Evolutionary conservation across 2,888 invertebrate species (phyloP), one percentile per base, ranked within the genome.

Genomic region (Meloe dianella): DNA sequence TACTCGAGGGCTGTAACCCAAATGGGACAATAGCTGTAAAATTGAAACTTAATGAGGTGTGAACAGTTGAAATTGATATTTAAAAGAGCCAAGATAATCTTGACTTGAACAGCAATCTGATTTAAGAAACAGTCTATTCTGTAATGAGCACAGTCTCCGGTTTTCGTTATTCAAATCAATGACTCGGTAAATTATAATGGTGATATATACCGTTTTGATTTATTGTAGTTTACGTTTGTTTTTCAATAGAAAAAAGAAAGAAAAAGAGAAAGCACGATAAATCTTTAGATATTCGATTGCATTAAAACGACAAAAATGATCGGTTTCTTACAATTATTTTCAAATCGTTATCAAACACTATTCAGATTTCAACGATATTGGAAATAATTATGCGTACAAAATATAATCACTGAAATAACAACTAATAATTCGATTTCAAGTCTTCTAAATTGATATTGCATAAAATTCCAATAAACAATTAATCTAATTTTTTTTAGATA

Each of bases 21-120:
- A 81, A 83, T 84, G 83, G 83, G 83, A 84, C 84, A 84, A 84
- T 83, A 82, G 84, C 84, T 84, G 84, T 84, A 84, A 84, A 84
- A 84, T 84, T 84, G 84, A 82, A 84, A 84, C 80, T 84, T 82
- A 84, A 84, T 84, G 84, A 84, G 83, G 82, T 84, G 84, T 83
- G 80, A 84, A 81, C 83, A 81, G 82, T 83, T 83, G 83, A 84
- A 84, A 84, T 84, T 84, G 84, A 84, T 84, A 84, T 84, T 84
- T 84, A 84, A 84, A 84, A 84, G 83, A 84, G 82, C 81, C 82
- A 81, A 82, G 82, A 82, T 83, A 83, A 83, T 83, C 82, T 82
- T 80, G 81, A 82, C 79, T 80, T 77, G 80, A 81, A 80, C 81
- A 80, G 81, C 81, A 82, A 83, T 83, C 81, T 82, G 83, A 83